Base-by-base conservation (phyloP, 2,113 vertebrate genomes). In the Ptilonorhynchus violaceus region DNA sequence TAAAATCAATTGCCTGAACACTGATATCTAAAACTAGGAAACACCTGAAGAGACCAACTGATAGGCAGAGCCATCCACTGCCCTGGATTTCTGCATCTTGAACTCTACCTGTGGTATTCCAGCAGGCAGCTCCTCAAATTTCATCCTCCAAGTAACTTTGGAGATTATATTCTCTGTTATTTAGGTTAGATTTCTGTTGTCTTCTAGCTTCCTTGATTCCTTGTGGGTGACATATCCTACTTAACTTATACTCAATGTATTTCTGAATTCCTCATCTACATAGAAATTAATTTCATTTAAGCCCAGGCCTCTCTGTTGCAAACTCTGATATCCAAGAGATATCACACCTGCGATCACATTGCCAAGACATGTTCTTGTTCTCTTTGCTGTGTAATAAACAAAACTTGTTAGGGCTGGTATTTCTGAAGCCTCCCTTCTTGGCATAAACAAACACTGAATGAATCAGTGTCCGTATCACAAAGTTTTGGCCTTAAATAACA, bases 311-410 rank as follows among this genome's bases (percentile, higher is more conserved):
- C 85, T 86, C 55, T 68, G 15, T 84, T 91, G 52, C 31, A 59
- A 42, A 88, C 30, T 84, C 64, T 80, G 78, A 74, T 85, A 89
- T 64, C 64, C 88, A 72, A 77, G 69, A 95, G 79, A 77, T 78
- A 88, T n/a, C 88, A 77, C 90, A 94, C 64, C 90, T 91, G 93
- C 60, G 85, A 92, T 82, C 64, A 81, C 18, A 30, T 10, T 95
- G 93, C 73, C 85, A 89, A 90, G 86, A 92, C 91, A 91, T 46
- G 93, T 89, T 93, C 93, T 69, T 89, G 56, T 75, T 93, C 90
- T 72, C 73, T 89, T 64, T 86, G 76, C 56, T 91, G 60, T 41
- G 60, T 64, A 93, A 93, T 62, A 95, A 96, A 93, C 84, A 93
- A 90, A 91, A 89, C 94, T 46, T 73, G 94, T 89, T 58, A 72